Evolutionary conservation across 2,797 vertebrate species (phyloP).

Genomic region (Hypotaenidia okinawae): DNA sequence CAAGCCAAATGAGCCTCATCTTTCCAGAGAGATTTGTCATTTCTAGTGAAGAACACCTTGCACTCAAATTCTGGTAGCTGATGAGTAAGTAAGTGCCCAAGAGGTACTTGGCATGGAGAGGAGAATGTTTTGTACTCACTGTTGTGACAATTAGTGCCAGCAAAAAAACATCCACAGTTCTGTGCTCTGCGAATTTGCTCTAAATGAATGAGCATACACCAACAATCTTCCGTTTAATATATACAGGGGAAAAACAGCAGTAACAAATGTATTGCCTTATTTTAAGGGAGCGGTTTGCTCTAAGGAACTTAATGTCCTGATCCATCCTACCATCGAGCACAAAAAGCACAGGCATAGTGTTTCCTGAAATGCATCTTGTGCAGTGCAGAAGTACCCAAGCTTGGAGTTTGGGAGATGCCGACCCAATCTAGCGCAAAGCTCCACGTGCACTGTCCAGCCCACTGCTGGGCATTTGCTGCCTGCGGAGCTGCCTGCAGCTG

Average conservation of each 20-base stretch:
- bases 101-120: not conserved
- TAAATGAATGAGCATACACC: not conserved
- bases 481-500: not conserved
- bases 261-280: not conserved
- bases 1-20: not conserved
- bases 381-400: not conserved
- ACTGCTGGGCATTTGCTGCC: not conserved
- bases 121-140: not conserved
- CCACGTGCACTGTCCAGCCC: not conserved
- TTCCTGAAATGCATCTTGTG: not conserved
- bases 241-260: not conserved
- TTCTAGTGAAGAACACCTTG: not conserved
- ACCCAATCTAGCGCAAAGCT: not conserved
- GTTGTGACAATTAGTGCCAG: not conserved
- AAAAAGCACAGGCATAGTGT: fast-evolving
- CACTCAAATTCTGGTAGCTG: not conserved
- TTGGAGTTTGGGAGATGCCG: not conserved
- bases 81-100: not conserved
- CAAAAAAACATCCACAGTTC: not conserved
- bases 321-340: not conserved
- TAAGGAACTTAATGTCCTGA: not conserved
- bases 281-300: not conserved
- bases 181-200: not conserved
- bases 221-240: not conserved
- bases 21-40: not conserved